Base-by-base conservation (phyloP, 2,888 invertebrate genomes). In the Callimorpha dominula region DNA sequence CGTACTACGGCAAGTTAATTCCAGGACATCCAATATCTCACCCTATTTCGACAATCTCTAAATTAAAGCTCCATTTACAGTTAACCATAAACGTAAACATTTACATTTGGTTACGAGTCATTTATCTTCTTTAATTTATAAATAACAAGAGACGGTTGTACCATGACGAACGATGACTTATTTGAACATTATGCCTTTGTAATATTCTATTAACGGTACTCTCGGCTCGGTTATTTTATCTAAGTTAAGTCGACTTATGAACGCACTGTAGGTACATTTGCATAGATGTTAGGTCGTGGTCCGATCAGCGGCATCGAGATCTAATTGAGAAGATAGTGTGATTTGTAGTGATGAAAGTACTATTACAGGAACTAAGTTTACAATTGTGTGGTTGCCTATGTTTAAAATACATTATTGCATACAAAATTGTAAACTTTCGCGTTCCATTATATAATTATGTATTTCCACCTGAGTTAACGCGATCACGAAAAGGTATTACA, bases 111-210 rank as follows among this genome's bases (percentile, higher is more conserved):
- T 72, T 73, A 67, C 71, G 68, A 66, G 69, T 74, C 70, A 79
- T 85, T 78, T 75, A 81, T 85, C 75, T 70, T 79, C 60, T 79
- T 78, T 81, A 80, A 81, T 80, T 78, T 73, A 78, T 80, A 75
- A 82, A 81, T 84, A 80, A 85, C 87, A 73, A 70, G 71, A 65
- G 73, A 72, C 68, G 68, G 67, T 67, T 73, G 69, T 65, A 82
- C 88, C 91, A 86, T 92, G 91, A 92, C 93, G 86, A 89, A 93
- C 85, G 86, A 88, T 91, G 91, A 93, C 88, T 91, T 91, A 93
- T 93, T 88, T 76, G 85, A 82, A 81, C 85, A 91, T 92, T 90
- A 91, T 87, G 86, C 85, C 84, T 85, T 83, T 85, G 88, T 88
- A 88, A 91, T 88, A 88, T 87, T 90, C 86, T 90, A 91, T 89